These are phyloP conservation scores for Nephila pilipes DNA, from an alignment of 1,140 invertebrate genomes.

Conservation along the genomic window DNA sequence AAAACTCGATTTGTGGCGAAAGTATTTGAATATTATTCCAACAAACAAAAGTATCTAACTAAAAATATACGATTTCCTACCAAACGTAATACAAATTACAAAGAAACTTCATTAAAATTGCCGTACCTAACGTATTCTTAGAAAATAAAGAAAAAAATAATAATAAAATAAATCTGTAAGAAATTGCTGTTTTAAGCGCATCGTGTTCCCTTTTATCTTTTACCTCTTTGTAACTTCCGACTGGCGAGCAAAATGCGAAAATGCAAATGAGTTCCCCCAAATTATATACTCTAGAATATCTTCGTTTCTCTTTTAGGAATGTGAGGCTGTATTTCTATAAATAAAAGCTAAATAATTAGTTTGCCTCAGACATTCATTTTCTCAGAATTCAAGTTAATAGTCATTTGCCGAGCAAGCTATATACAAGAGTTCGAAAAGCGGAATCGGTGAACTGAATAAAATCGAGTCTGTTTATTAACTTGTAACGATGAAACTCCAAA, in stretches of 20 bases:
- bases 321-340: background rate
- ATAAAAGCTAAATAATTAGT: slow-evolving; percentile 10
- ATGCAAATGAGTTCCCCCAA: background rate
- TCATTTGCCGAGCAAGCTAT: background rate
- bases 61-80: background rate
- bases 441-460: background rate
- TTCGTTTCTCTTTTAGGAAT: background rate
- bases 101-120: too few relatives aligned
- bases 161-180: too few relatives aligned
- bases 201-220: background rate
- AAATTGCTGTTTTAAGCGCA: background rate
- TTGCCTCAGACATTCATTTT: slow-evolving; percentile 1
- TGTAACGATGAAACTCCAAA: background rate
- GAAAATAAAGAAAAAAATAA: background rate
- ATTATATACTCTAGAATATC: background rate
- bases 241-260: background rate
- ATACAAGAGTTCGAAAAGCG: background rate
- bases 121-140: too few relatives aligned
- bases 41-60: background rate
- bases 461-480: background rate
- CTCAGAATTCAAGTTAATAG: background rate
- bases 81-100: background rate
- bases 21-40: background rate
- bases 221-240: background rate
- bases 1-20: background rate